A percentile compares a stretch with the other conserved stretches of the same genome.
These are phyloP conservation scores for Caenorhabditis sulstoni DNA, from an alignment of 2,888 invertebrate species.

Conservation along the genomic window DNA sequence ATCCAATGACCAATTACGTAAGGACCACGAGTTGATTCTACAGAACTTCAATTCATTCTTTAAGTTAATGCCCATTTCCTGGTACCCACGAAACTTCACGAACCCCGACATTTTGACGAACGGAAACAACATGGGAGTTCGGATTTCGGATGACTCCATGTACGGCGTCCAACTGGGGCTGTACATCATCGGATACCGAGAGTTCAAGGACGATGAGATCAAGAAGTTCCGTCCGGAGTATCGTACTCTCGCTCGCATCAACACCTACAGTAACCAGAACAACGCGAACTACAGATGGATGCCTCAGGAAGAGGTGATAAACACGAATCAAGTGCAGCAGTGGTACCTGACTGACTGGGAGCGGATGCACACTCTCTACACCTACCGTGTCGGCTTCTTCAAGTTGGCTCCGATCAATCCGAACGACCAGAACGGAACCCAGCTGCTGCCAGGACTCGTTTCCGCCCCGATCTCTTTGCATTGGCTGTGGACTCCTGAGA, in stretches of 20 bases:
- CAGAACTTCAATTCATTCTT: conserved; percentile 4
- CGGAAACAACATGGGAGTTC: conserved; percentile 66
- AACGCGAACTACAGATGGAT: conserved; percentile 75
- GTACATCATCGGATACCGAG: conserved; percentile 79
- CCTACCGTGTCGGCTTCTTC: conserved; percentile 79
- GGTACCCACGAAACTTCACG: conserved; percentile 80
- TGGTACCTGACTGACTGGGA: conserved; percentile 80
- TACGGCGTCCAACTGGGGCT: conserved; percentile 79
- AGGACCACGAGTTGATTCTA: conserved; percentile 9
- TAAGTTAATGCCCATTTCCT: conserved; percentile 78
- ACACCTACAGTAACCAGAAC: conserved; percentile 77
- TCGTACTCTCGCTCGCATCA: conserved; percentile 76
- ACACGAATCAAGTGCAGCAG: conserved; percentile 76
- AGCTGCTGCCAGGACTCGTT: conserved; percentile 76
- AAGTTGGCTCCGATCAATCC: conserved; percentile 78
- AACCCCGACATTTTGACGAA: conserved; percentile 73
- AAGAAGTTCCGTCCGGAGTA: conserved; percentile 80
- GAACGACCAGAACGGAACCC: conserved; percentile 74
- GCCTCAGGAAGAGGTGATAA: conserved; percentile 79
- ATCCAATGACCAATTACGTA: conserved; percentile 75
- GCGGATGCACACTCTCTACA: conserved; percentile 76
- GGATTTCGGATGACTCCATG: conserved; percentile 77
- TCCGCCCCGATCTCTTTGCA: conserved; percentile 80
- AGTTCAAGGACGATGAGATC: conserved; percentile 73
- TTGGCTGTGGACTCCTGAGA: conserved; percentile 79